Conservation (phyloP, 2,113 vertebrate species). For the Protobothrops mucrosquamatus region DNA sequence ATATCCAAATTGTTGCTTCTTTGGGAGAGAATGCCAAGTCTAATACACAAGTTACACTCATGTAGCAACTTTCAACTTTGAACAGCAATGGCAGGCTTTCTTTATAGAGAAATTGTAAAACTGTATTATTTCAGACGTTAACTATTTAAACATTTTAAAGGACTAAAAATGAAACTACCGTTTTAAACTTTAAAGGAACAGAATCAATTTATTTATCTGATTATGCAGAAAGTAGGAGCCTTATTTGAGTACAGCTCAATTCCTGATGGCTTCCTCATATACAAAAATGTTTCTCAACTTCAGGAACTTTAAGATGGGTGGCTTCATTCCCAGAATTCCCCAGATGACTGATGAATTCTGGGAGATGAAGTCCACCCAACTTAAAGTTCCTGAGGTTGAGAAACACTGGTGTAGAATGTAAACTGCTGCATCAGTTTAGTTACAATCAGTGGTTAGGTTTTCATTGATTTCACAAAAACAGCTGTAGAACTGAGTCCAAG, state of each 20-base stretch:
- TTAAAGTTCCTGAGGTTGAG: background rate
- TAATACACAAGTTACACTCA: background rate
- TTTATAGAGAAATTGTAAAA: background rate
- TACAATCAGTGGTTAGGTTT: background rate
- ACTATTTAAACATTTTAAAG: background rate
- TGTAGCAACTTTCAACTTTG: background rate
- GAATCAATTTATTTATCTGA: background rate
- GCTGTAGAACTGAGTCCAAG: background rate
- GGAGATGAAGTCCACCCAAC: background rate
- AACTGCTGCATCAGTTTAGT: background rate
- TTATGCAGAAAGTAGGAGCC: background rate
- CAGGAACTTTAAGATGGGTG: background rate
- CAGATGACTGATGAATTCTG: background rate
- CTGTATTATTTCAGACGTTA: background rate
- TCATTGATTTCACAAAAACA: background rate
- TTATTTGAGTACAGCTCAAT: background rate
- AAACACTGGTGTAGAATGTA: background rate
- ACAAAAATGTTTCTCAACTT: background rate
- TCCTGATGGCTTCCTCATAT: background rate
- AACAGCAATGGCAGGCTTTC: background rate
- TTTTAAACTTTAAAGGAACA: background rate
- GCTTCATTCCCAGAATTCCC: no score
- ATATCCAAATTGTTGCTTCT: no score
- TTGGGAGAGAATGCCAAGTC: background rate
- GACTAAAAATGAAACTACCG: background rate